Evolutionary conservation across 2,888 invertebrate species (phyloP), one percentile per base, ranked within the genome.

Genomic region (Seira ritae): DNA sequence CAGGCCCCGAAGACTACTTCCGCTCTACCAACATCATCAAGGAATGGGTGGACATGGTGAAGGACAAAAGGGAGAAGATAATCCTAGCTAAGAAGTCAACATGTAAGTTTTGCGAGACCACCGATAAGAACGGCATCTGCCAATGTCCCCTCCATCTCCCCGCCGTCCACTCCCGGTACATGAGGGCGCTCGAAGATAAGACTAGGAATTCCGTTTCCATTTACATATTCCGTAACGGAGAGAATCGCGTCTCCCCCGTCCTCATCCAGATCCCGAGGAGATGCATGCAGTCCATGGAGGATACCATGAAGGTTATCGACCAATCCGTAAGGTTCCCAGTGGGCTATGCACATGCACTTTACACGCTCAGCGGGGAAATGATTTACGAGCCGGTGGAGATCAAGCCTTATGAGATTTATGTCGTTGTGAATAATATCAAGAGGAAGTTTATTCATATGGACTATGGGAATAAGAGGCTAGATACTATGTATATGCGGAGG

Each of bases 341-440:
- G 6, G 80, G 80, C n/a, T 80, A 80, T 46, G 80, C 74, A 0
- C 65, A 74, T 37, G 80, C 80, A 6, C 15, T 80, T 12, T 80
- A 69, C 65, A 74, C 74, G 3, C 15, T 80, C 17, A 15, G 65
- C 1, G 80, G 80, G n/a, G 80, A 80, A 19, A 55, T 74, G 10
- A 71, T 80, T 2, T 60, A 80, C 3, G 68, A 80, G 15, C 74
- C 80, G 1, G 1, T 15, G n/a, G 74, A 80, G 24, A 55, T 80
- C 6, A 73, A 80, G 37, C 74, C 74, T 0, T 69, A 74, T 17
- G 80, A 74, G 31, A 69, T 68, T 19, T 80, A 80, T 17, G 80
- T 80, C 1, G 80, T 74, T 15, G 80, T 73, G 6, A 80, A 74
- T 20, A 80, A 74, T 71, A 67, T 67, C 23, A 74, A 74, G 62